phyloP scores from a whole-genome alignment of 1,140 invertebrate species.

The Saccostrea echinata region DNA sequence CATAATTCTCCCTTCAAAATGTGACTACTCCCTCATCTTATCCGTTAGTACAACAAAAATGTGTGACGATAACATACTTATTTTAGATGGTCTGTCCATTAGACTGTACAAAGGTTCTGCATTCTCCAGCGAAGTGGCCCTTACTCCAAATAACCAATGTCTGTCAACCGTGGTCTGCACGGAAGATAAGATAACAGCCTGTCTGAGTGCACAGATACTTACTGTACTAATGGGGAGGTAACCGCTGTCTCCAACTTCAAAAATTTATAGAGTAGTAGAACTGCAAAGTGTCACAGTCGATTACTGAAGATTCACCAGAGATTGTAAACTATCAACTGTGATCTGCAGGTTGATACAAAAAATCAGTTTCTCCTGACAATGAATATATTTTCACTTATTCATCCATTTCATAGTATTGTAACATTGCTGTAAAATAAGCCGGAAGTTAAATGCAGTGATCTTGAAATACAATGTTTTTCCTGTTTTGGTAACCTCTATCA shows the following conservation, averaged over 20 bases:
- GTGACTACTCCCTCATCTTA: neutral
- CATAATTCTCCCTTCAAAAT: neutral
- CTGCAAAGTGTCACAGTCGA: neutral
- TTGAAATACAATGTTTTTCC: no score
- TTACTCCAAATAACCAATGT: neutral
- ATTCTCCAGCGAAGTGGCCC: neutral
- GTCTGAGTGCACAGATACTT: neutral
- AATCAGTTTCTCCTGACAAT: neutral
- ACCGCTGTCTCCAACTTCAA: neutral
- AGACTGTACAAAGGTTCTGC: neutral
- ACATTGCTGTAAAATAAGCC: neutral
- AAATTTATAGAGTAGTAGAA: neutral
- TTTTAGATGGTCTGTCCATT: neutral
- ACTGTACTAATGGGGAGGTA: constrained; percentile 4
- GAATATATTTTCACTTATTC: neutral
- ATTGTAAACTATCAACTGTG: neutral
- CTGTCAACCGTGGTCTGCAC: neutral
- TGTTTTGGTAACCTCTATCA: neutral
- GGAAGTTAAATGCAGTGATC: neutral
- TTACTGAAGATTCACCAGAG: neutral
- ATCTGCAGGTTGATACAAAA: neutral
- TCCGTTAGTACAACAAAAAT: neutral
- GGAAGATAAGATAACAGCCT: constrained; percentile 23
- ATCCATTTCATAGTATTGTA: neutral
- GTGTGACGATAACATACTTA: neutral